Base-by-base conservation (phyloP, 2,888 invertebrate species). In the Apamea sordens region DNA sequence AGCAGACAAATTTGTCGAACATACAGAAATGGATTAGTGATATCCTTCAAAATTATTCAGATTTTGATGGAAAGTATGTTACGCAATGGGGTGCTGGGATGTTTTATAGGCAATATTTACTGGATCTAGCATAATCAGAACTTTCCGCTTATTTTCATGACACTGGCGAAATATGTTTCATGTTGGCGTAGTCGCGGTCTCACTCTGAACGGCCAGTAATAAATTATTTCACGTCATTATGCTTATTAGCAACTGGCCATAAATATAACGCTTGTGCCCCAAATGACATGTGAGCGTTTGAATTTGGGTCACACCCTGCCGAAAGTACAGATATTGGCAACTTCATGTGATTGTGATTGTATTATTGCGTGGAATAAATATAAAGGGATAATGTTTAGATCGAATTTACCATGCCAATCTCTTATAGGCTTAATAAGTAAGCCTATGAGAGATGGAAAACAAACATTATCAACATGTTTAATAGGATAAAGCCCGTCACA, bases 231-330 rank as follows among this genome's bases (percentile, higher is more conserved):
- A 63, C 44, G 73, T 73, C 59, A 86, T 82, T 83, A 72, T 64
- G 68, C 75, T 80, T 77, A 78, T 82, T 82, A 76, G 71, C 76
- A 74, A 73, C 77, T 63, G 56, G 71, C 18, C 72, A 76, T 73
- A 82, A 86, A 86, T 81, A 79, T 79, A 71, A 73, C 74, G 65
- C 70, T 72, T 63, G 77, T 84, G 82, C 73, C 69, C 77, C 79
- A 69, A 74, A 84, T 82, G 73, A 71, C 77, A 86, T 77, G 63
- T 61, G 44, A 80, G 77, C 69, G 72, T 63, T 77, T 75, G 84
- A 86, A 88, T 88, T 80, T 84, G 64, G 88, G 88, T 84, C 88
- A 88, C 65, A 84, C 76, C 44, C 67, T 56, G 65, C 73, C 41
- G 13, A 79, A 80, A n/a, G 59, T 78, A 75, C 67, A 68, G 56